Evolutionary conservation across 2,113 vertebrate species (phyloP).

Genomic region (Dicaeum eximium): DNA sequence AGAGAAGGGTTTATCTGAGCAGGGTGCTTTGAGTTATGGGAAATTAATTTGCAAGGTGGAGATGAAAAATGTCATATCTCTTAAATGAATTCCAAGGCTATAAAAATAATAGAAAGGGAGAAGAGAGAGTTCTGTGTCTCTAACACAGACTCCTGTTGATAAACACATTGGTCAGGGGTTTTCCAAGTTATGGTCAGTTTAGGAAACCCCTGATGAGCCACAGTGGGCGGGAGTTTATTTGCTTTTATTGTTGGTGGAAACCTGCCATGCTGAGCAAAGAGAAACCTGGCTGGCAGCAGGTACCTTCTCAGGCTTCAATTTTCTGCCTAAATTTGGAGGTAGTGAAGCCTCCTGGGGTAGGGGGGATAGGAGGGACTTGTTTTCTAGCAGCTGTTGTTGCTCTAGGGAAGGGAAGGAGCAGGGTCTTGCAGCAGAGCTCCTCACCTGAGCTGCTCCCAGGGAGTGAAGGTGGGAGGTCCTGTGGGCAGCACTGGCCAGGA

Average conservation of each 20-base stretch:
- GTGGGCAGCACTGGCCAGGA: background rate
- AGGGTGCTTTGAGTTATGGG: background rate
- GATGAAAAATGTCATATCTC: background rate
- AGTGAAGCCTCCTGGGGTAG: background rate
- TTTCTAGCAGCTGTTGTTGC: background rate
- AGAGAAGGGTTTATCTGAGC: background rate
- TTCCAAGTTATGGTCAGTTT: background rate
- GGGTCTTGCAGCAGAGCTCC: background rate
- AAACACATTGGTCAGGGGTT: background rate
- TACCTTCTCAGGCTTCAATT: background rate
- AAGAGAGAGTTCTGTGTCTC: background rate
- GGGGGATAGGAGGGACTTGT: too few relatives aligned
- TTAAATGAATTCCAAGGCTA: background rate
- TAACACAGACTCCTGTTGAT: background rate
- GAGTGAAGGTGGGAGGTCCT: background rate
- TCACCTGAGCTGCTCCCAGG: background rate
- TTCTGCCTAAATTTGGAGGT: background rate
- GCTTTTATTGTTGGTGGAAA: background rate
- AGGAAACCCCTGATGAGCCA: background rate
- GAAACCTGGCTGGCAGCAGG: background rate
- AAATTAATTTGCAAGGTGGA: background rate
- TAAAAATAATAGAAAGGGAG: background rate
- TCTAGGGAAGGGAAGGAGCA: background rate
- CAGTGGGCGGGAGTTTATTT: background rate
- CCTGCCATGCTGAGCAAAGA: background rate